phyloP scores from a whole-genome alignment of 2,797 vertebrate species.

The Ambastaia sidthimunki region DNA sequence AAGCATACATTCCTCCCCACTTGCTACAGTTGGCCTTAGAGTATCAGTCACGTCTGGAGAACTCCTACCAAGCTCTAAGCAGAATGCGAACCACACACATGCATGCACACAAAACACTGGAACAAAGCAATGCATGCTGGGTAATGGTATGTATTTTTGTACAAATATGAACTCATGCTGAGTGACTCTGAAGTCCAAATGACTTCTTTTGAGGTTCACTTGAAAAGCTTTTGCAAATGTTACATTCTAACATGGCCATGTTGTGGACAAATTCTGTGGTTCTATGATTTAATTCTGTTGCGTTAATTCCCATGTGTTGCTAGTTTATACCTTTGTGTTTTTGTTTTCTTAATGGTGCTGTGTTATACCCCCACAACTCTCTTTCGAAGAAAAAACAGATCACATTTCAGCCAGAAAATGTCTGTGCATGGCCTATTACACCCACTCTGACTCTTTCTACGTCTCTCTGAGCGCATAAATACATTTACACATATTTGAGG shows the following conservation, averaged over 20 bases:
- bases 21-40: constrained; percentile 66
- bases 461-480: constrained; percentile 15
- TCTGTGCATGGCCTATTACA: constrained; percentile 14
- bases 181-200: constrained; percentile 5
- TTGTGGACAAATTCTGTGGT: background rate
- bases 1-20: constrained; percentile 57
- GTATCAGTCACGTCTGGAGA: constrained; percentile 68
- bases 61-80: constrained; percentile 56
- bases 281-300: background rate
- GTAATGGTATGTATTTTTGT: constrained; percentile 30
- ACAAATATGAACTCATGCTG: constrained; percentile 40
- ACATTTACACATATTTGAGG: constrained; percentile 22
- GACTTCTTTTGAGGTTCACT: background rate
- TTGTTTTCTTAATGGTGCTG: constrained; percentile 24
- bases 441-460: background rate
- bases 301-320: background rate
- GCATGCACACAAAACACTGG: constrained; percentile 33
- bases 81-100: constrained; percentile 60
- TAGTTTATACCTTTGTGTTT: constrained; percentile 35
- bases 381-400: background rate
- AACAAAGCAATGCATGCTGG: constrained; percentile 40
- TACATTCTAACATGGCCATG: background rate
- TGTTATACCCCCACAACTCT: constrained; percentile 25
- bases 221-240: background rate
- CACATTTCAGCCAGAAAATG: background rate